Evolutionary conservation across 2,888 invertebrate species (phyloP).

Genomic region (Antheraea assamensis): DNA sequence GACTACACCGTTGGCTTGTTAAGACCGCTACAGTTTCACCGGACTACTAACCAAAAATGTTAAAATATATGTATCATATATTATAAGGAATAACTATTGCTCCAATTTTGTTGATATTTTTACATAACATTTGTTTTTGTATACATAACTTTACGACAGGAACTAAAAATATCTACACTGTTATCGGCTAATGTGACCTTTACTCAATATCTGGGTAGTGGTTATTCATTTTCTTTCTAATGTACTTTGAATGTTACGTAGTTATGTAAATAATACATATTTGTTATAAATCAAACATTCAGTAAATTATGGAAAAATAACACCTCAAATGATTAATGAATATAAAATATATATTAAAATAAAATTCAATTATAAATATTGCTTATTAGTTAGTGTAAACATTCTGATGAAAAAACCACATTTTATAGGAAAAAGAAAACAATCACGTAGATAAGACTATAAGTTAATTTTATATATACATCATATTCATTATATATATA

Average conservation of each 20-base stretch:
- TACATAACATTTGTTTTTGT: conserved; percentile 1
- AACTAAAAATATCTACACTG: conserved; percentile 24
- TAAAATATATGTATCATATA: neutral
- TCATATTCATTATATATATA: too few relatives aligned
- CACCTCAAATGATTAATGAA: neutral
- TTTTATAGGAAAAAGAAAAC: too few relatives aligned
- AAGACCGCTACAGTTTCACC: too few relatives aligned
- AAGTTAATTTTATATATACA: too few relatives aligned
- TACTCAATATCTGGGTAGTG: neutral
- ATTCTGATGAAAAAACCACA: too few relatives aligned
- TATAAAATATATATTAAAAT: neutral
- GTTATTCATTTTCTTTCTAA: neutral
- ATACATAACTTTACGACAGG: conserved; percentile 24
- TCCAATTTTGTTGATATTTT: neutral
- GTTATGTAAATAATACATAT: neutral
- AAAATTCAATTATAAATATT: too few relatives aligned
- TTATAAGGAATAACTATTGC: neutral
- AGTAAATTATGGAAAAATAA: neutral
- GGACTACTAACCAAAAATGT: neutral
- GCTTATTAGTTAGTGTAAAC: too few relatives aligned
- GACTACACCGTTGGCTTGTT: too few relatives aligned
- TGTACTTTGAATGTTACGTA: neutral
- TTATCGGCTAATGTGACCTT: conserved; percentile 2
- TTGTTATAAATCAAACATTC: neutral
- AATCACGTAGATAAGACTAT: too few relatives aligned